Evolutionary conservation across 2,797 vertebrate genomes (phyloP).

Genomic region (Saguinus oedipus): DNA sequence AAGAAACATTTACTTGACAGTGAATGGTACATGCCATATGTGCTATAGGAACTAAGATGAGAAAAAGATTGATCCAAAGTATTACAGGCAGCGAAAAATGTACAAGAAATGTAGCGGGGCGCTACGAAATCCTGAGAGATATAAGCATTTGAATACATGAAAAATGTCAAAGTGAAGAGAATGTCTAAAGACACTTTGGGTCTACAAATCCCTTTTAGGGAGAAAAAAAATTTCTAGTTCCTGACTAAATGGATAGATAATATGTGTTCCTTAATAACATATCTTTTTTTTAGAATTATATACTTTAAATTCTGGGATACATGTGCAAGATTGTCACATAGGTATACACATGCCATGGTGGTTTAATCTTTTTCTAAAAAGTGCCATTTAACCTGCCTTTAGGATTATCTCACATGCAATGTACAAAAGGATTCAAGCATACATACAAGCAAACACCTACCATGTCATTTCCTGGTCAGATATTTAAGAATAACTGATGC

Average conservation of each 20-base stretch:
- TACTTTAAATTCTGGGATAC: no score
- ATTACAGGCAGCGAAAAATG: background rate
- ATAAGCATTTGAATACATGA: background rate
- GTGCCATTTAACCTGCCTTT: background rate
- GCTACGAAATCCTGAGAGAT: background rate
- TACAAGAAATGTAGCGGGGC: background rate
- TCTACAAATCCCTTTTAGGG: background rate
- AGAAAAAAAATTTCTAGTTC: background rate
- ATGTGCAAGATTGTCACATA: no score
- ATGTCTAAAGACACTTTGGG: background rate
- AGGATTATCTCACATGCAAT: background rate
- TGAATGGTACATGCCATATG: no score
- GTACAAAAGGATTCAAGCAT: background rate
- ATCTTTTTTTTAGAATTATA: no score
- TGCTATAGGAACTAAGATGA: background rate
- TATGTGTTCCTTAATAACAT: background rate
- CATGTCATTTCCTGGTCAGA: background rate
- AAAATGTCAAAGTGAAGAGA: background rate
- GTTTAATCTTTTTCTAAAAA: background rate
- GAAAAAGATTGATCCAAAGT: background rate
- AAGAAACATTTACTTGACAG: background rate
- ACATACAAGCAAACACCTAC: background rate
- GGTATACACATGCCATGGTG: no score
- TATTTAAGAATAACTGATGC: background rate
- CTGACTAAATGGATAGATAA: background rate